Conservation (phyloP, 2,113 vertebrate genomes). For the Muntiacus reevesi region DNA sequence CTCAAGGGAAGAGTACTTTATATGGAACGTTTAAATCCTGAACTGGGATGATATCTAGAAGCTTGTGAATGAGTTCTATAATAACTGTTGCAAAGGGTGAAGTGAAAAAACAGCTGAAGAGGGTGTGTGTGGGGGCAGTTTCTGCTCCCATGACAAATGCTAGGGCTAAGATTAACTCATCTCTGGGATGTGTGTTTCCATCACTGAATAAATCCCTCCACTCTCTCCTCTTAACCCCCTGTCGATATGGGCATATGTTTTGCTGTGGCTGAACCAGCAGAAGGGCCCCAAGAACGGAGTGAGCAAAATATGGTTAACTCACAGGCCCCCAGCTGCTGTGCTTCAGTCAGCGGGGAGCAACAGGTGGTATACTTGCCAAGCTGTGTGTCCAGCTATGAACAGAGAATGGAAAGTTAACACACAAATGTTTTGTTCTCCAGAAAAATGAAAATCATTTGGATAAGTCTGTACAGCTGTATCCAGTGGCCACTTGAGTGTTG, state of each 20-base stretch:
- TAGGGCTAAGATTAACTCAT: constrained; percentile 41
- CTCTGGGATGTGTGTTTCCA: constrained; percentile 12
- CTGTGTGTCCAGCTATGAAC: not conserved
- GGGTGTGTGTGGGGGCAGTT: not conserved
- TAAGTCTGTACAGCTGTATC: constrained; percentile 8
- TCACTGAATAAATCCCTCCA: not conserved
- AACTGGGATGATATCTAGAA: not conserved
- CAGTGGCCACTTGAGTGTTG: not conserved
- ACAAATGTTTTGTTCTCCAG: constrained; percentile 8
- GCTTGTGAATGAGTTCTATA: not conserved
- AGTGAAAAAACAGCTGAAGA: constrained; percentile 46
- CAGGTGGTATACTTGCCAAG: constrained; percentile 34
- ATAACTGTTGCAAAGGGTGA: not conserved
- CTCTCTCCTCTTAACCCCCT: not conserved
- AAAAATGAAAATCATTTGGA: constrained; percentile 37
- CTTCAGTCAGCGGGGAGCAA: constrained; percentile 18
- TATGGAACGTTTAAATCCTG: not conserved
- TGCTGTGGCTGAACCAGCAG: not conserved
- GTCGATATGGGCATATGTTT: not conserved
- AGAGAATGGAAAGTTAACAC: not conserved
- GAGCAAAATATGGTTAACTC: not conserved
- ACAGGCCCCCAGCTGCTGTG: constrained; percentile 32
- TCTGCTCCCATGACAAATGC: not conserved
- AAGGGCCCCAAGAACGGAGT: not conserved
- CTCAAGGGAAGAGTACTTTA: not conserved